These are phyloP conservation scores for Tetragonisca angustula DNA, from an alignment of 2,888 invertebrate genomes.

Conservation along the genomic window DNA sequence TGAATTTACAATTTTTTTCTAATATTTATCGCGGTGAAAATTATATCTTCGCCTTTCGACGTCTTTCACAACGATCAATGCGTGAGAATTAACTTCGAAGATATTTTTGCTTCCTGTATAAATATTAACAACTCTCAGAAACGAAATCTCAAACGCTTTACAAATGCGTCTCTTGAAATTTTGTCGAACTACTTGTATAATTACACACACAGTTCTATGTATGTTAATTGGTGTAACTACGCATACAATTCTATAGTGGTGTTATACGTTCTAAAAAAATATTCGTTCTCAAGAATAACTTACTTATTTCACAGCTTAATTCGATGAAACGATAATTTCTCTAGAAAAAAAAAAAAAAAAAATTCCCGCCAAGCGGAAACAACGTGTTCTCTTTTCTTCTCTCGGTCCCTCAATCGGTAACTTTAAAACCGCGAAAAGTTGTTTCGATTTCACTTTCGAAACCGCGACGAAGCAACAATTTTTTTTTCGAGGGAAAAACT, in stretches of 20 bases:
- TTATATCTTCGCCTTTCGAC: too few species aligned
- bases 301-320: neutral
- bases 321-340: neutral
- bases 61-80: too few species aligned
- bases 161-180: too few species aligned
- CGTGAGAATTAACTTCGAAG: too few species aligned
- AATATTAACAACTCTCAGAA: too few species aligned
- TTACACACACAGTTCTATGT: too few species aligned
- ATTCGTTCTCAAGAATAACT: neutral
- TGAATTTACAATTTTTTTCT: too few species aligned
- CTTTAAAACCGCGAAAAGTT: slow-evolving; percentile 14
- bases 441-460: slow-evolving; percentile 21
- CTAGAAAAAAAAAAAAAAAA: neutral
- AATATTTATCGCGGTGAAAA: too few species aligned
- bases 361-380: neutral
- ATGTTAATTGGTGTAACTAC: too few species aligned
- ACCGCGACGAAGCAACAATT: neutral
- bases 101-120: too few species aligned
- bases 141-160: too few species aligned
- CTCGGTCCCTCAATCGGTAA: neutral
- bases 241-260: neutral
- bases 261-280: neutral
- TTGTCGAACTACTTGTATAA: too few species aligned
- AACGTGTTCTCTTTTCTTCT: neutral
- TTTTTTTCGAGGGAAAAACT: slow-evolving; percentile 7